phyloP scores from a whole-genome alignment of 2,888 invertebrate genomes.

The Prionchulus punctatus region DNA sequence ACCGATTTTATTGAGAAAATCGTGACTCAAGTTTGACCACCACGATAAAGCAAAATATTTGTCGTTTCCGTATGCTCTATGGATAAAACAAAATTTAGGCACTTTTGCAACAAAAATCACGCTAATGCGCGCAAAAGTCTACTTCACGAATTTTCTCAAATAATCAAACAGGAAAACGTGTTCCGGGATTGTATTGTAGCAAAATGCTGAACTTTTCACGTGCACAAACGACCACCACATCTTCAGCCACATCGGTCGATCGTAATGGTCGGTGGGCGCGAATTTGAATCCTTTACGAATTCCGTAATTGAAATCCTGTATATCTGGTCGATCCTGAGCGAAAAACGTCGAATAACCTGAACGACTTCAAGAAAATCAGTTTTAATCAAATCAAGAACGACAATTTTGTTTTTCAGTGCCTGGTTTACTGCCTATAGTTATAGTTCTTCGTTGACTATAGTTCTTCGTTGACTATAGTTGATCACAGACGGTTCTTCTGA shows the following conservation, averaged over 20 bases:
- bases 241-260: constrained; percentile 21
- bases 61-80: constrained; percentile 4
- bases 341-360: constrained; percentile 31
- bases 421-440: too few relatives aligned
- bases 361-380: too few relatives aligned
- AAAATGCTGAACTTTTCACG: constrained; percentile 16
- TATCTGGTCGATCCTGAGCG: constrained; percentile 34
- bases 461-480: too few relatives aligned
- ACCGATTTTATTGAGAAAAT: constrained; percentile 15
- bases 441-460: too few relatives aligned
- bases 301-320: constrained; percentile 33
- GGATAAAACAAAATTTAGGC: too few relatives aligned
- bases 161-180: constrained; percentile 18
- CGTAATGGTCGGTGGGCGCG: constrained; percentile 33
- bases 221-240: constrained; percentile 17
- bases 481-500: too few relatives aligned
- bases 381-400: too few relatives aligned
- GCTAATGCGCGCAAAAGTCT: too few relatives aligned
- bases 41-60: constrained; percentile 19
- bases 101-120: too few relatives aligned
- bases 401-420: too few relatives aligned
- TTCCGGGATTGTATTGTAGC: constrained; percentile 18
- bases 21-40: constrained; percentile 22
- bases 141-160: constrained; percentile 15
- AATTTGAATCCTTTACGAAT: constrained; percentile 27